Conservation (phyloP, 2,113 vertebrate genomes). For the Lathamus discolor region DNA sequence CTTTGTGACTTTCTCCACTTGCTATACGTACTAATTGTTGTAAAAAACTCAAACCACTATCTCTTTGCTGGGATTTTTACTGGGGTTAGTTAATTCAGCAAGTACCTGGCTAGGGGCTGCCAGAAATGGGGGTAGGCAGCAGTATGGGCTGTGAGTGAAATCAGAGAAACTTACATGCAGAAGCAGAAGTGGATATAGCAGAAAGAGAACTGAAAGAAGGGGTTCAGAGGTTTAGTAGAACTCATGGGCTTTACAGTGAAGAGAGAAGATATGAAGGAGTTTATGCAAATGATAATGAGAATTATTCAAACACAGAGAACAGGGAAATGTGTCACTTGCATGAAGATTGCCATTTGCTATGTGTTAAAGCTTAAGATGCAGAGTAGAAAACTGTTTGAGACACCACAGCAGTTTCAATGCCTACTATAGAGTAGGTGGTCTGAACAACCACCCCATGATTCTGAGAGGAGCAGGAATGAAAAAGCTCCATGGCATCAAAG, state of each 20-base stretch:
- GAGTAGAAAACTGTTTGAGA: not conserved
- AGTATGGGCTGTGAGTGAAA: not conserved
- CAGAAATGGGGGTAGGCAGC: not conserved
- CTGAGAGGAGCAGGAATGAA: not conserved
- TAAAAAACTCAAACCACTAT: not conserved
- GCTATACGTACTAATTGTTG: not conserved
- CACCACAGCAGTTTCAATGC: not conserved
- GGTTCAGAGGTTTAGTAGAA: not conserved
- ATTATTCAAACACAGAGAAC: not conserved
- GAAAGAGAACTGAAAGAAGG: not conserved
- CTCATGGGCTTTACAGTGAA: not conserved
- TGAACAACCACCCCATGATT: not conserved
- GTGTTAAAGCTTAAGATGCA: not conserved
- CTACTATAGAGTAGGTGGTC: not conserved
- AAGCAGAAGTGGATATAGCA: not conserved
- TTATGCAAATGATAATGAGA: not conserved
- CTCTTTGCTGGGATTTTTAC: not conserved
- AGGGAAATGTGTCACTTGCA: not conserved
- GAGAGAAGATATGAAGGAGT: not conserved
- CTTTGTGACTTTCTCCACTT: not conserved
- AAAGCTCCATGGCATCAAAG: not conserved
- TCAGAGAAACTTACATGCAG: not conserved
- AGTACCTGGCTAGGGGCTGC: not conserved
- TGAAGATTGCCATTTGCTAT: not conserved
- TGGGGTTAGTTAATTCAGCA: not conserved